Evolutionary conservation across 2,888 invertebrate genomes (phyloP).

Genomic region (Acanthoscelides obtectus): DNA sequence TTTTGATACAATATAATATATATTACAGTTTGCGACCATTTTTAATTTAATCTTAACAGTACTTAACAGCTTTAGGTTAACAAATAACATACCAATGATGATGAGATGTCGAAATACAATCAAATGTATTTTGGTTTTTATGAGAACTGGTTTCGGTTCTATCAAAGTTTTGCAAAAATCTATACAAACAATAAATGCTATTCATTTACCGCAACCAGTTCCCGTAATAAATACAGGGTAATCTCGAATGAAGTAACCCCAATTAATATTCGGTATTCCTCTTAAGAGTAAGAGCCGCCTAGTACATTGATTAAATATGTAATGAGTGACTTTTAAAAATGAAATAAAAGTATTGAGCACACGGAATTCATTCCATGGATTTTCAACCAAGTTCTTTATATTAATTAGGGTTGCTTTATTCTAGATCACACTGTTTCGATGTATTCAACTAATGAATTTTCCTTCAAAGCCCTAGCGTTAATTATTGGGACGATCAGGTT

Average conservation of each 20-base stretch:
- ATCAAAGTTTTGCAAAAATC: constrained; percentile 13
- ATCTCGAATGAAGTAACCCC: background rate
- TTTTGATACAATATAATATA: constrained; percentile 46
- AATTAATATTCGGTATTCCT: background rate
- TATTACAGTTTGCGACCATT: constrained; percentile 48
- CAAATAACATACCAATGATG: constrained; percentile 50
- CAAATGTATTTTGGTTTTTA: constrained; percentile 34
- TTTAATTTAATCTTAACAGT: constrained; percentile 45
- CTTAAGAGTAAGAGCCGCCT: too few species aligned
- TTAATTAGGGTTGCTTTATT: background rate
- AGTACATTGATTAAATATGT: too few species aligned
- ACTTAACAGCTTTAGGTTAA: constrained; percentile 51
- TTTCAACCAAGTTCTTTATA: background rate
- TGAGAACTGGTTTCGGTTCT: background rate
- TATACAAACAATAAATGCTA: constrained; percentile 25
- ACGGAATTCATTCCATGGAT: background rate
- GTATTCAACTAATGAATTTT: background rate
- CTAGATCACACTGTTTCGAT: background rate
- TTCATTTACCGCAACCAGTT: constrained; percentile 2
- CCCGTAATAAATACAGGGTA: background rate
- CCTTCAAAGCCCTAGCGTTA: background rate
- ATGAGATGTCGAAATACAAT: constrained; percentile 46
- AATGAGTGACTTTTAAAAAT: too few species aligned
- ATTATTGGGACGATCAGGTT: background rate
- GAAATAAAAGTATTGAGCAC: too few species aligned